A percentile compares a stretch with the other conserved stretches of the same genome.
These are phyloP conservation scores for Vipera ursinii DNA, from an alignment of 2,797 vertebrate genomes.

Conservation along the genomic window DNA sequence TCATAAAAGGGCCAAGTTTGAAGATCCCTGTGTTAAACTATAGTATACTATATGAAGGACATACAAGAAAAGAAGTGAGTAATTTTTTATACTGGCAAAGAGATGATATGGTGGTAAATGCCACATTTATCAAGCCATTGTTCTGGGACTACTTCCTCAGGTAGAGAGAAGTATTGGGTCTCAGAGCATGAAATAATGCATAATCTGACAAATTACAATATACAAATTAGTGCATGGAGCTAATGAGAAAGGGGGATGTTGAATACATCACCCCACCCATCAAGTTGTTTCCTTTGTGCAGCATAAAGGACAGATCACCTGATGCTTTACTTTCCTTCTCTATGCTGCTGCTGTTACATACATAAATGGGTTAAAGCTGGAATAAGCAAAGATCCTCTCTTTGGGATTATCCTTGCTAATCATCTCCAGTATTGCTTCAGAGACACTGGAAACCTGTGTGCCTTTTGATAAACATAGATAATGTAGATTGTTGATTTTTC, in stretches of 20 bases:
- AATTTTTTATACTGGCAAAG: neutral
- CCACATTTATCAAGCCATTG: neutral
- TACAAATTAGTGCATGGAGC: neutral
- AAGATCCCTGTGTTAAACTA: no score
- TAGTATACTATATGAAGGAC: neutral
- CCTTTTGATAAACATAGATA: neutral
- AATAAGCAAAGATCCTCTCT: neutral
- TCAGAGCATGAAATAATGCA: neutral
- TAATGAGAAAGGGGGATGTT: neutral
- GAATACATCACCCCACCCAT: neutral
- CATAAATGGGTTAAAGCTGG: neutral
- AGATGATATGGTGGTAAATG: neutral
- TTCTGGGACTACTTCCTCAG: neutral
- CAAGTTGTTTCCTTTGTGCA: neutral
- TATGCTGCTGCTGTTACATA: neutral
- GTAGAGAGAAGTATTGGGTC: neutral
- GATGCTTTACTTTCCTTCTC: neutral
- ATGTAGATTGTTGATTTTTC: neutral
- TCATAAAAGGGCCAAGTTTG: no score
- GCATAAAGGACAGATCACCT: neutral
- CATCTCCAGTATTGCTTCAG: neutral
- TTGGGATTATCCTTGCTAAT: neutral
- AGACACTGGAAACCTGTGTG: neutral
- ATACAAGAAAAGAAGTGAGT: neutral
- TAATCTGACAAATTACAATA: neutral